Evolutionary conservation across 2,888 invertebrate species (phyloP), one percentile per base, ranked within the genome.

Genomic region (Euplagia quadripunctaria): DNA sequence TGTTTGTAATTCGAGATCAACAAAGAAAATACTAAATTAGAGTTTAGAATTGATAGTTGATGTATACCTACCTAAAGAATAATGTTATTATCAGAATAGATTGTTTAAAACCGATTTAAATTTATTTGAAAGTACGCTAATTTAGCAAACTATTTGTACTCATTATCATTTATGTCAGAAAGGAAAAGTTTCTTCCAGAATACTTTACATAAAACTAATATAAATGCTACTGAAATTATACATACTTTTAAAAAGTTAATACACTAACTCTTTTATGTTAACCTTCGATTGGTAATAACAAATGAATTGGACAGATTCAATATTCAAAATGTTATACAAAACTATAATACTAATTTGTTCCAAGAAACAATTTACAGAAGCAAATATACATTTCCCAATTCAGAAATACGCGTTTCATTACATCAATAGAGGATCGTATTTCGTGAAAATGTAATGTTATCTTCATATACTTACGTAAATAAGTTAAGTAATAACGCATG

Each of bases 1-100:
- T 12, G 31, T 52, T 58, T 43, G 43, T 46, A 58, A 68, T 5
- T 69, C 46, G 69, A 69, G 69, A 61, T 69, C 69, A 61, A 31
- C 31, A 69, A 61, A 69, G 14, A 69, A 61, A 31, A 65, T n/a
- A 66, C 16, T 51, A 66, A 51, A 66, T 17, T 31, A 31, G 3
- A 31, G 9, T 49, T 31, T 31, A 16, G 9, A 20, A 31, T 14
- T 2, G 5, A 14, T 4, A 20, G 20, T 58, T 11, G 4, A 6
- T 8, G 20, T 65, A 14, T 43, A 12, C 5, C n/a, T n/a, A 43
- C 9, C 64, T 42, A 42, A 41, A 14, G 12, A 64, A 17, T 42
- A 42, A 65, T 46, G n/a, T 46, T 65, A 20, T 46, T 8, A 46
- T 6, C n/a, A 49, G 20, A 49, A 31, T n/a, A 8, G 14, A 46